phyloP scores from a whole-genome alignment of 2,113 vertebrate species.

The Tachysurus fulvidraco region DNA sequence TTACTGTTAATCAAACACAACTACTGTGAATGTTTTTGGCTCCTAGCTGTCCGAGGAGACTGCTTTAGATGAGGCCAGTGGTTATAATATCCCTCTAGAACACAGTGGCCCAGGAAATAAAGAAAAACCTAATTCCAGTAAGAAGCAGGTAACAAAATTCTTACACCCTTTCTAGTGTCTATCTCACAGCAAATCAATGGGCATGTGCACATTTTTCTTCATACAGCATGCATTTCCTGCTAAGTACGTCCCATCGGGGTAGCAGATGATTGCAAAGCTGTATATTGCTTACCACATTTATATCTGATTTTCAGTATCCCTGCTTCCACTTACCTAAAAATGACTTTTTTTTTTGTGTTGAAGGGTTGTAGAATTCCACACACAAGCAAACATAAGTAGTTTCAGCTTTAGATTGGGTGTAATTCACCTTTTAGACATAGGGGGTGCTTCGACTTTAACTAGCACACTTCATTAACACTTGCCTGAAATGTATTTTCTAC shows the following conservation, averaged over 20 bases:
- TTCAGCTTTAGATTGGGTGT: not conserved
- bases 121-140: constrained; percentile 55
- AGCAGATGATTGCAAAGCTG: not conserved
- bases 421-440: constrained; percentile 16
- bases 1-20: not conserved
- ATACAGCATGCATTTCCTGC: not conserved
- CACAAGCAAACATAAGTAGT: not conserved
- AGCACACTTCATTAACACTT: not conserved
- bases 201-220: not conserved
- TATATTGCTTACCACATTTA: not conserved
- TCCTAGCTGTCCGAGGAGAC: constrained; percentile 87
- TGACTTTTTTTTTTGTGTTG: not conserved
- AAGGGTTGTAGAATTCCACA: not conserved
- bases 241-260: not conserved
- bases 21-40: not conserved
- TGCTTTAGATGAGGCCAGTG: constrained; percentile 86
- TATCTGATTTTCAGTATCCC: not conserved
- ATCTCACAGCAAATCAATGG: not conserved
- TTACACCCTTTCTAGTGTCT: not conserved
- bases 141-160: constrained; percentile 60
- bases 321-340: not conserved
- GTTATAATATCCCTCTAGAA: constrained; percentile 88
- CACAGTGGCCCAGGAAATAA: constrained; percentile 65
- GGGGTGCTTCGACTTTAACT: not conserved
- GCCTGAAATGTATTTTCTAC: not conserved